Conservation (phyloP, 2,888 invertebrate genomes). For the Cosmopolites sordidus region DNA sequence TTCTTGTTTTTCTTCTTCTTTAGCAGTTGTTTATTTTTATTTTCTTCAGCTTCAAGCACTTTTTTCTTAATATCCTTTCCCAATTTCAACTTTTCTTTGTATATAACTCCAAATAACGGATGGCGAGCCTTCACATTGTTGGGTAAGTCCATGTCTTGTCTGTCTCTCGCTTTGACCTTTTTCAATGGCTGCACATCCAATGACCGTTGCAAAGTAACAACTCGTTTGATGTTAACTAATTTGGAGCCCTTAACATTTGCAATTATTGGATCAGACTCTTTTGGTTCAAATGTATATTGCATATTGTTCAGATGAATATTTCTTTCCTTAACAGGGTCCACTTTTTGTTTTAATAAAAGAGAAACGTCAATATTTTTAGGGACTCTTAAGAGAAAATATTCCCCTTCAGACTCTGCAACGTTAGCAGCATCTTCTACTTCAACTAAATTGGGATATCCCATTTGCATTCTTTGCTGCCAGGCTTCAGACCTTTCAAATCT, state of each 20-base stretch:
- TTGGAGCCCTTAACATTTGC: constrained; percentile 21
- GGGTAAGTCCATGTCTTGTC: constrained; percentile 30
- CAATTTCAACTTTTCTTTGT: constrained; percentile 35
- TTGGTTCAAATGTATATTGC: constrained; percentile 31
- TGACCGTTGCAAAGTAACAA: constrained; percentile 31
- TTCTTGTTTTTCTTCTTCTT: constrained; percentile 25
- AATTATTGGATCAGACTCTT: constrained; percentile 23
- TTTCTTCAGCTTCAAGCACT: constrained; percentile 29
- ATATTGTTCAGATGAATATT: constrained; percentile 31
- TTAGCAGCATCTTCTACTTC: not conserved
- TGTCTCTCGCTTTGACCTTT: constrained; percentile 21
- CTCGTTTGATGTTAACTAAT: constrained; percentile 29
- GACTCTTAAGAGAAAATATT: constrained; percentile 8
- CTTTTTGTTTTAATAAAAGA: constrained; percentile 24
- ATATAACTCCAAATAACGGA: constrained; percentile 39
- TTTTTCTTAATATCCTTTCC: constrained; percentile 32
- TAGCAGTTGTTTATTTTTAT: constrained; percentile 18
- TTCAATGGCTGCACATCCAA: constrained; percentile 28
- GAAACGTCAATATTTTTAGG: constrained; percentile 32
- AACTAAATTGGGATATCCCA: not conserved
- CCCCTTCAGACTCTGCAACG: not conserved
- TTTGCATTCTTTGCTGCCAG: not conserved
- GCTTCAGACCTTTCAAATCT: not conserved
- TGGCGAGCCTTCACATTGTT: constrained; percentile 36
- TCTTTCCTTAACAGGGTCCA: constrained; percentile 28